Percentiles rank a stretch among this genome's conserved stretches.
These are phyloP conservation scores for Acinonyx jubatus DNA, from an alignment of 2,113 vertebrate genomes.

Conservation along the genomic window DNA sequence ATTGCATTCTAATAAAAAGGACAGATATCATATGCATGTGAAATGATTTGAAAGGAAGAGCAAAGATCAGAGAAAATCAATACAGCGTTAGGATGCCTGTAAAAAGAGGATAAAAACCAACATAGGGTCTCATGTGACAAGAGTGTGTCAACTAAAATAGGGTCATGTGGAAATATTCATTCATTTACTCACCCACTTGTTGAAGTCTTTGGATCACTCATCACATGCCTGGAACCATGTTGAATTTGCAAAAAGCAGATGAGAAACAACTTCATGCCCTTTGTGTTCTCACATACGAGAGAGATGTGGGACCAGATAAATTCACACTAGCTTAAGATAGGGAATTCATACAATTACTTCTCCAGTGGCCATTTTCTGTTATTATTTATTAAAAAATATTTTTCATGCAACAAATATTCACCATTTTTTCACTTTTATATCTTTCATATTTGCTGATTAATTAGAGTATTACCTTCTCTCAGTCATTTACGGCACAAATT, in stretches of 20 bases:
- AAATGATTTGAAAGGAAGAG: background rate
- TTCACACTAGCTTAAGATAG: background rate
- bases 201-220: background rate
- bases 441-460: background rate
- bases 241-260: background rate
- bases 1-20: background rate
- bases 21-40: background rate
- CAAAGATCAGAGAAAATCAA: background rate
- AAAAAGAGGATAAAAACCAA: background rate
- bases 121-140: background rate
- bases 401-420: background rate
- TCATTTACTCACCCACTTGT: background rate
- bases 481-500: background rate
- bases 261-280: background rate
- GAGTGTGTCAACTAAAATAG: background rate
- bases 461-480: background rate
- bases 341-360: background rate
- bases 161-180: background rate
- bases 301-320: background rate
- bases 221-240: background rate
- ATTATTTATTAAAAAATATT: background rate
- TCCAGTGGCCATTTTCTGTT: background rate
- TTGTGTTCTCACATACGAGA: background rate
- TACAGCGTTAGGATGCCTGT: background rate
- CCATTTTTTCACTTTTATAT: background rate